Conservation (phyloP, 2,888 invertebrate species). For the Chirona hameri region DNA sequence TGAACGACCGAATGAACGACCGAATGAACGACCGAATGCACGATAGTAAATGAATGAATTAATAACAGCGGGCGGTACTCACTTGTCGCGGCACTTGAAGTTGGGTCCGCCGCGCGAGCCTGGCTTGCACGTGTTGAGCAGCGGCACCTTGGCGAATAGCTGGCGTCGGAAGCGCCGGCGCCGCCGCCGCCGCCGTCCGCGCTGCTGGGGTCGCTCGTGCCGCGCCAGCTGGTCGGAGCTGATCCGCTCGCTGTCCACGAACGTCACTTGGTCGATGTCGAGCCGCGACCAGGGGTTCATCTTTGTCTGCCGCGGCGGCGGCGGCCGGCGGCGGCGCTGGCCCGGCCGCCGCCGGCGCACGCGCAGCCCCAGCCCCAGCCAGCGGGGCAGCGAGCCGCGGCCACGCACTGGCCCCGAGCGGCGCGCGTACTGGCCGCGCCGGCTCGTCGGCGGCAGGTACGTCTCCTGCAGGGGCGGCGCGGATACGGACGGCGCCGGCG, state of each 20-base stretch:
- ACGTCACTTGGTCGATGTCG: slow-evolving; percentile 9
- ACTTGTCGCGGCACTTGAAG: slow-evolving; percentile 39
- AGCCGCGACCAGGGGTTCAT: slow-evolving; percentile 2
- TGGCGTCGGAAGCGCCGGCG: background rate
- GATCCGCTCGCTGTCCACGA: slow-evolving; percentile 23
- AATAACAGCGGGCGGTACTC: background rate
- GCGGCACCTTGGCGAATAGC: slow-evolving; percentile 27
- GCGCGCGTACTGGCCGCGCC: background rate
- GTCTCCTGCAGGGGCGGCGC: background rate
- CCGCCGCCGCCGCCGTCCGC: background rate
- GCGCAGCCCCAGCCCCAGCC: background rate
- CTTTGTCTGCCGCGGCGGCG: background rate
- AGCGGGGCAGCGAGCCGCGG: background rate
- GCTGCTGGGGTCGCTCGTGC: background rate
- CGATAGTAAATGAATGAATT: too few relatives aligned
- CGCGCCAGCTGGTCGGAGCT: background rate
- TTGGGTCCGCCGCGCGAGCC: slow-evolving; percentile 39
- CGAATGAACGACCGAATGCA: too few relatives aligned
- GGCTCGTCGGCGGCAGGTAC: slow-evolving; percentile 23
- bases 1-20: too few relatives aligned
- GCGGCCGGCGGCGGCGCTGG: background rate
- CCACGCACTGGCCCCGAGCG: background rate
- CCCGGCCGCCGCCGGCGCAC: background rate
- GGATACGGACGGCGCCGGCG: background rate
- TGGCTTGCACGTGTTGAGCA: slow-evolving; percentile 38